Evolutionary conservation across 2,113 vertebrate species (phyloP).

Genomic region (Lepisosteus osseus): DNA sequence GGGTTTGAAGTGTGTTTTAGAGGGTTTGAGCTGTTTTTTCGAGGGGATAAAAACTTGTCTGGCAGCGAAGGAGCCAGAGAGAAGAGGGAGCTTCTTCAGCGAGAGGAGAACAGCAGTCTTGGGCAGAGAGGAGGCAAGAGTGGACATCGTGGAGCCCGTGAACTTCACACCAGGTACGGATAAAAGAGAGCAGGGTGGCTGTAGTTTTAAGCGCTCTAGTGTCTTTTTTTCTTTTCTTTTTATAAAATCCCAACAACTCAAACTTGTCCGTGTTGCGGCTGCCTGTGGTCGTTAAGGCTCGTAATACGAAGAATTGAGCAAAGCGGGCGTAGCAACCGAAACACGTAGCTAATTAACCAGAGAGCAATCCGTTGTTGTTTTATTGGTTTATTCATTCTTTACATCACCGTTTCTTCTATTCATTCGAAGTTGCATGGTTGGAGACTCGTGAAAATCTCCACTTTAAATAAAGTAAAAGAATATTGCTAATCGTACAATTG

Average conservation of each 20-base stretch:
- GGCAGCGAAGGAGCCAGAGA: conserved; percentile 12
- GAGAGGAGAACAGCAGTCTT: conserved; percentile 1
- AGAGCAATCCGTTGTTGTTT: no score
- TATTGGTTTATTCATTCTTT: no score
- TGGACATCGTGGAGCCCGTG: conserved; percentile 5
- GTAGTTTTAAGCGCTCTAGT: no score
- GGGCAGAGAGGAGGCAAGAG: neutral
- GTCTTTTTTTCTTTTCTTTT: neutral
- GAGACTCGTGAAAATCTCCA: no score
- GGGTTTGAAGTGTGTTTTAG: conserved; percentile 8
- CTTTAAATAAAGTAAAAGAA: no score
- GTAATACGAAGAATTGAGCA: neutral
- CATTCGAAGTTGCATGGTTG: no score
- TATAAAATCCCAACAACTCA: neutral
- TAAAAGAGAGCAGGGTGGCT: no score
- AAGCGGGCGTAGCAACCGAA: conserved; percentile 2
- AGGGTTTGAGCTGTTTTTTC: conserved; percentile 17
- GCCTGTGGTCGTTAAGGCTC: neutral
- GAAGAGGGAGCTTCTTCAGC: conserved; percentile 17
- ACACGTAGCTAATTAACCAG: neutral
- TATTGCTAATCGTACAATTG: no score
- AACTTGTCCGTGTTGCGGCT: neutral
- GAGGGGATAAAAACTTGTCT: conserved; percentile 27
- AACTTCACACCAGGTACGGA: conserved; percentile 11
- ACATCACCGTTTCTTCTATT: no score